Percentiles rank a stretch among this genome's conserved stretches.
Evolutionary conservation across 2,113 vertebrate genomes (phyloP).

Genomic region (Triplophysa rosa): DNA sequence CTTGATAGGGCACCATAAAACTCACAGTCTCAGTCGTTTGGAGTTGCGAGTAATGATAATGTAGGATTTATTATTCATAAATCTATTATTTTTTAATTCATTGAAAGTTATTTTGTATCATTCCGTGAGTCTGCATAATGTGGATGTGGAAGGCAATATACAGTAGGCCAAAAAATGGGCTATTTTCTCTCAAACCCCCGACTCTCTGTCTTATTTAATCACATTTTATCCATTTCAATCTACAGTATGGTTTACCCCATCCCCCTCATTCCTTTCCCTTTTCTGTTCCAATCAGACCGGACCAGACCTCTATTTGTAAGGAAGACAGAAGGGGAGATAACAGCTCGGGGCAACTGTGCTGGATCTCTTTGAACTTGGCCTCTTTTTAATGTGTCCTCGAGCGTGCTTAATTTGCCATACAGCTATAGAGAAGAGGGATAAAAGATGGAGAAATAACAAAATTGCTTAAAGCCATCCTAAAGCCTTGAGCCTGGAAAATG

Average conservation of each 20-base stretch:
- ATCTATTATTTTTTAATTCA: too few species aligned
- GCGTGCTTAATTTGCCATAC: slow-evolving; percentile 20
- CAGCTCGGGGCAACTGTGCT: slow-evolving; percentile 38
- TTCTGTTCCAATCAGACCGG: slow-evolving; percentile 8
- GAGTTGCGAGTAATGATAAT: slow-evolving; percentile 3
- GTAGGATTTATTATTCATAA: slow-evolving; percentile 38
- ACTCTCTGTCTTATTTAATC: background rate
- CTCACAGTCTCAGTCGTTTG: slow-evolving; percentile 36
- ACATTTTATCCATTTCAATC: slow-evolving; percentile 14
- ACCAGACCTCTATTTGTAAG: slow-evolving; percentile 20
- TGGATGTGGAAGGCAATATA: background rate
- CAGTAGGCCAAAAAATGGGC: background rate
- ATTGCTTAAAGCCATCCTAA: slow-evolving; percentile 1
- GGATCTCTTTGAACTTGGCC: slow-evolving; percentile 38
- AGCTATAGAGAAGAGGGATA: background rate
- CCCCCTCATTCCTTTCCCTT: background rate
- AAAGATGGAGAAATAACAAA: slow-evolving; percentile 2
- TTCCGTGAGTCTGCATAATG: background rate
- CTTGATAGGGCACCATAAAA: slow-evolving; percentile 25
- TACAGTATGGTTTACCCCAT: background rate
- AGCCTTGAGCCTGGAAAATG: slow-evolving; percentile 15
- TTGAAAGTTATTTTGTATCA: background rate
- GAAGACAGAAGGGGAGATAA: slow-evolving; percentile 39
- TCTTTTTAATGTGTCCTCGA: slow-evolving; percentile 46
- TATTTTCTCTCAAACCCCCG: background rate